Percentiles rank a stretch among this genome's conserved stretches.
Conservation (phyloP, 2,113 vertebrate species). For the Aix galericulata region DNA sequence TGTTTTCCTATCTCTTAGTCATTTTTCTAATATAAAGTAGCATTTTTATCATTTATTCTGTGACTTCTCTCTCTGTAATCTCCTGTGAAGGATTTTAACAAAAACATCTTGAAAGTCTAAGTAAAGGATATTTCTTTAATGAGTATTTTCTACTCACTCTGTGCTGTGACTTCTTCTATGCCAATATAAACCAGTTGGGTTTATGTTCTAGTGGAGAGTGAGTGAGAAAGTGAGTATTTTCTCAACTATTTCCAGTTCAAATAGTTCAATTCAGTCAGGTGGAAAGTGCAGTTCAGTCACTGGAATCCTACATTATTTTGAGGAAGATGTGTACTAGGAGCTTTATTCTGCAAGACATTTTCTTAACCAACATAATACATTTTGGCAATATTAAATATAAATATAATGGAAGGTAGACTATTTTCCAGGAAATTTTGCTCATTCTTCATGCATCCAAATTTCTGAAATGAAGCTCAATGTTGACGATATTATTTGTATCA, state of each 20-base stretch:
- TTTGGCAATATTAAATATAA: not conserved
- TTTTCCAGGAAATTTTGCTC: not conserved
- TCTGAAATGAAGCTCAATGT: not conserved
- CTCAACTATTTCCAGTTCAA: not conserved
- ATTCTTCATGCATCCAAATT: not conserved
- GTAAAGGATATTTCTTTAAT: constrained; percentile 29
- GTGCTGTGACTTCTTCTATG: not conserved
- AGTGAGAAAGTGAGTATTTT: not conserved
- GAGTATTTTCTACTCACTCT: not conserved
- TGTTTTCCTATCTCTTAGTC: constrained; percentile 3
- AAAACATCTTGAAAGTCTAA: not conserved
- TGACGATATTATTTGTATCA: not conserved
- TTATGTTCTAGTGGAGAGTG: not conserved
- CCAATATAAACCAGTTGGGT: not conserved
- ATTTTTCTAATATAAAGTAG: constrained; percentile 19
- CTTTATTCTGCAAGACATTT: not conserved
- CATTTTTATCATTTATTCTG: constrained; percentile 15
- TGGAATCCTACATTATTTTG: not conserved
- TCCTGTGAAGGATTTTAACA: constrained; percentile 44
- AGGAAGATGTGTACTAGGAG: not conserved
- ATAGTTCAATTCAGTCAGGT: not conserved
- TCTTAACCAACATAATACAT: not conserved
- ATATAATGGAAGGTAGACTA: not conserved
- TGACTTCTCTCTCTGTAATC: not conserved
- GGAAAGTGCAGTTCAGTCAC: not conserved